These are phyloP conservation scores for Cynaeus angustus DNA, from an alignment of 2,888 invertebrate genomes.

Conservation along the genomic window DNA sequence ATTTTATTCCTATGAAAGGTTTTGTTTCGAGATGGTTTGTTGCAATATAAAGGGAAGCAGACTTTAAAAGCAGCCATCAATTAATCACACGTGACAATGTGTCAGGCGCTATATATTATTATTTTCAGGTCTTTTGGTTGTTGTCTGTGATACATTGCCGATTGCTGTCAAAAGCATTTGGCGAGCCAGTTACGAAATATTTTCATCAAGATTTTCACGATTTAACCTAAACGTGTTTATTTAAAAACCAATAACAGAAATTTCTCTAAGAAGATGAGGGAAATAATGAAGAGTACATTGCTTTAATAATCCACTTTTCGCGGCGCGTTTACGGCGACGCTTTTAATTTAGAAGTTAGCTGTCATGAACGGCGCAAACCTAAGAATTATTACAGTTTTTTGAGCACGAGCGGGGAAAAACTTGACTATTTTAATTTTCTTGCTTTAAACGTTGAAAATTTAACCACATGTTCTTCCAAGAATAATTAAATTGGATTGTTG, in stretches of 20 bases:
- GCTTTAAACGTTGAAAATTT: constrained; percentile 29
- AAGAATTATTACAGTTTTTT: constrained; percentile 36
- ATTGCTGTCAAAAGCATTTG: constrained; percentile 62
- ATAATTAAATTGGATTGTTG: constrained; percentile 48
- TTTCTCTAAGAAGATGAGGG: constrained; percentile 38
- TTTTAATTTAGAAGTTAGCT: constrained; percentile 51
- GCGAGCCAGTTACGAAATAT: constrained; percentile 54
- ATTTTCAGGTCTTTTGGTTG: constrained; percentile 61
- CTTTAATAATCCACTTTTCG: constrained; percentile 54
- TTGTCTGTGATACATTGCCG: constrained; percentile 62
- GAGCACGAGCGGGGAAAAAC: neutral
- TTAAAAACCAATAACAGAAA: constrained; percentile 15
- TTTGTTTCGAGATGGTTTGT: constrained; percentile 41
- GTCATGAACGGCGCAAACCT: constrained; percentile 32
- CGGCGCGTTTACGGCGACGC: constrained; percentile 46
- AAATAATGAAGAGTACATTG: constrained; percentile 53
- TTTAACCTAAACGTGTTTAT: constrained; percentile 19
- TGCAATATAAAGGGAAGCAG: constrained; percentile 38
- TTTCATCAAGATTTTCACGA: constrained; percentile 50
- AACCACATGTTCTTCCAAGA: constrained; percentile 43
- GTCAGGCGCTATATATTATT: constrained; percentile 65
- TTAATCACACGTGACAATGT: constrained; percentile 65
- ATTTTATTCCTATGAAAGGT: constrained; percentile 2
- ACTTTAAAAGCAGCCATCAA: constrained; percentile 57
- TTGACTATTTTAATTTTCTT: constrained; percentile 36